Evolutionary conservation across 2,797 vertebrate species (phyloP).

Genomic region (Apogon hyalosoma): DNA sequence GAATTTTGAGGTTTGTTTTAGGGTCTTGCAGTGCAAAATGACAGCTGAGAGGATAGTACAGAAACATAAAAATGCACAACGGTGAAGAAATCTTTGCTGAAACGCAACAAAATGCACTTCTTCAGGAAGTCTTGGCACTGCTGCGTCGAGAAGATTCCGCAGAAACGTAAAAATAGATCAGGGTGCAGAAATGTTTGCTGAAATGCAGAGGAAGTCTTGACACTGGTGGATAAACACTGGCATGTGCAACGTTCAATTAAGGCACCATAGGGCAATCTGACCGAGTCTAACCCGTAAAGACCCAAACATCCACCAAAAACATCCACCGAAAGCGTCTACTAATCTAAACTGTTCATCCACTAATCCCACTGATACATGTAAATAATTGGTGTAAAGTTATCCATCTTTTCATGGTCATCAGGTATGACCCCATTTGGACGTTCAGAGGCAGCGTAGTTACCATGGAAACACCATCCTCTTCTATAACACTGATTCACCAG

Average conservation of each 20-base stretch:
- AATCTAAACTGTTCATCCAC: too few species aligned
- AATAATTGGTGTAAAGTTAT: too few species aligned
- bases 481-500: too few species aligned
- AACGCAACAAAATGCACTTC: not conserved
- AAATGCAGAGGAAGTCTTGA: not conserved
- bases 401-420: too few species aligned
- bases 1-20: not conserved
- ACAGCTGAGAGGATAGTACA: too few species aligned
- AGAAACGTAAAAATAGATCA: conserved; percentile 8
- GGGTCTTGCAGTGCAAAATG: not conserved
- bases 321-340: too few species aligned
- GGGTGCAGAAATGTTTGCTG: conserved; percentile 8
- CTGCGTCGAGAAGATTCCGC: not conserved
- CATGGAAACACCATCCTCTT: too few species aligned
- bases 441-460: too few species aligned
- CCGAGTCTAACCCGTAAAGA: not conserved
- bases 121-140: not conserved
- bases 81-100: not conserved
- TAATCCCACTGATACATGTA: too few species aligned
- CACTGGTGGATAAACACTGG: conserved; percentile 14
- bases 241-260: conserved; percentile 33
- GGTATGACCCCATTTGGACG: too few species aligned
- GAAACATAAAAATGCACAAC: not conserved
- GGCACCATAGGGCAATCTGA: not conserved
- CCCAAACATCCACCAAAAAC: too few species aligned